A percentile compares a stretch with the other conserved stretches of the same genome.
Conservation (phyloP, 2,113 vertebrate genomes). For the Amblyopsis rosae region DNA sequence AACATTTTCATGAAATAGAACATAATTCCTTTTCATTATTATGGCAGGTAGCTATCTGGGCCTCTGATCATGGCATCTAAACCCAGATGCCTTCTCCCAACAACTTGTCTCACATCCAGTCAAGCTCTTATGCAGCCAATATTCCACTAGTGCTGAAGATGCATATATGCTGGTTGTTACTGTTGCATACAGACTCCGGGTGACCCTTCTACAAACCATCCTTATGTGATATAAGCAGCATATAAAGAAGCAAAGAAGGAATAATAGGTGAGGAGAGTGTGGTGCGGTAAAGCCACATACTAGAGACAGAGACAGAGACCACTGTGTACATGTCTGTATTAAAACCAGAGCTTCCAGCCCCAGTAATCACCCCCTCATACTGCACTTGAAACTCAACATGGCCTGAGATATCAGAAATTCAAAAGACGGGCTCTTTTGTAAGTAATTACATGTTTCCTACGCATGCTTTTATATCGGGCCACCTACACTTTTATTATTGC, state of each 20-base stretch:
- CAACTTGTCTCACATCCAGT: conserved; percentile 65
- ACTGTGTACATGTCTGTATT: conserved; percentile 69
- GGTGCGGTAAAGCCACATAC: conserved; percentile 54
- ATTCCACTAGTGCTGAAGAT: conserved; percentile 60
- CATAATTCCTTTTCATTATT: too few species aligned
- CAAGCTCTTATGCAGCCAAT: conserved; percentile 47
- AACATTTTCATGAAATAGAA: too few species aligned
- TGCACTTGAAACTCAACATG: conserved; percentile 46
- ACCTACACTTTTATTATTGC: conserved; percentile 70
- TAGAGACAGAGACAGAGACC: conserved; percentile 64
- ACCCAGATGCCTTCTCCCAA: conserved; percentile 57
- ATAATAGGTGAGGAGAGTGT: conserved; percentile 62
- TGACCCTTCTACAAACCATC: conserved; percentile 67
- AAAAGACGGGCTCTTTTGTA: conserved; percentile 52
- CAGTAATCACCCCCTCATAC: conserved; percentile 41
- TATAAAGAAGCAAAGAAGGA: conserved; percentile 55
- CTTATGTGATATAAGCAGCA: conserved; percentile 71
- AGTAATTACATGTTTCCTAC: conserved; percentile 59
- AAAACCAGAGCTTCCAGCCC: conserved; percentile 68
- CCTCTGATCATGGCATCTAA: background rate
- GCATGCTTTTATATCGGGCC: conserved; percentile 57
- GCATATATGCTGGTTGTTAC: conserved; percentile 76
- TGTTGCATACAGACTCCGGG: conserved; percentile 67
- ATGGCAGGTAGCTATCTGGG: too few species aligned
- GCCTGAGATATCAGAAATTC: conserved; percentile 56